Base-by-base conservation (phyloP, 2,797 vertebrate genomes). In the Sciaenops ocellatus region DNA sequence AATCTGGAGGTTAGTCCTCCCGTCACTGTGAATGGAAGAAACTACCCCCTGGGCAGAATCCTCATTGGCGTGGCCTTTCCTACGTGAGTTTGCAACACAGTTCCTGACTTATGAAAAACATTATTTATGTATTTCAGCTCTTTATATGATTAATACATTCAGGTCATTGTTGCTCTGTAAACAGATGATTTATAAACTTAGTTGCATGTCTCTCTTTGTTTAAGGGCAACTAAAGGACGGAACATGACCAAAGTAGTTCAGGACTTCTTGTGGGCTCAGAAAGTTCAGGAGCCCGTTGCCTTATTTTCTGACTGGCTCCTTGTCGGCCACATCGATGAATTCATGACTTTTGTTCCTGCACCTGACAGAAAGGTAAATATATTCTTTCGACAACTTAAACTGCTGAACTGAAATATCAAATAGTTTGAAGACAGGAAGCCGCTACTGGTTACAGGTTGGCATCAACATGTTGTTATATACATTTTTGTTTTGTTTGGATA, bases 1-100 rank as follows among this genome's bases (percentile, higher is more conserved):
- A 99, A 99, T 76, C 94, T 99, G 91, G 97, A 99, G 3, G 96
- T 98, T 56, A 99, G 97, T 84, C 98, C 98, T 0, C 97, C 98
- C 0, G 97, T 99, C 76, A 96, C 89, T 0, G 97, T 97, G 6
- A 89, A 95, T 2, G 95, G 95, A 20, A 98, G 94, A 87, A 75
- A 90, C 0, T 99, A 97, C 63, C 97, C 97, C 0, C 89, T 99
- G 84, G 98, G 98, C 3, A 92, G 98, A 73, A 98, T 99, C 85
- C 95, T 99, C 78, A 96, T 98, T 0, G 98, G 98, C 11, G 96
- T 97, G 70, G 91, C 96, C 17, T 96, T 98, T 57, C 96, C 97
- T 18, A 97, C 96, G 98, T 99, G 79, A 97, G 98, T 90, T 50
- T 73, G 24, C 38, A 51, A 28, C 34, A 30, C 7, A 62, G 8